These are phyloP conservation scores for Biston stratarius DNA, from an alignment of 2,888 invertebrate species.

Conservation along the genomic window DNA sequence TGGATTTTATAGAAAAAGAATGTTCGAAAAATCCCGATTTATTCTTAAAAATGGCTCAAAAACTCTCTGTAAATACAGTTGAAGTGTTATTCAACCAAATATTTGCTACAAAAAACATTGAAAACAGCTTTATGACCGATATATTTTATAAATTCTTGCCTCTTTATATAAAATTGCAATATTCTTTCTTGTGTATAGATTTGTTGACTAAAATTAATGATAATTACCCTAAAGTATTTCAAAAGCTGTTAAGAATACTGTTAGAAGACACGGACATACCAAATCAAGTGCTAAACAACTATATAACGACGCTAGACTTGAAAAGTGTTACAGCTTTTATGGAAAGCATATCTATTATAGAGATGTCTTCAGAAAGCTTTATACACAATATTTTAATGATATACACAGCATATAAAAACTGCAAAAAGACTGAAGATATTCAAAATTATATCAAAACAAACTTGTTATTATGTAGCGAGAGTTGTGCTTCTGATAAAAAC, in stretches of 20 bases:
- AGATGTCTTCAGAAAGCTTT: conserved; percentile 58
- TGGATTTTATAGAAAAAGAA: conserved; percentile 54
- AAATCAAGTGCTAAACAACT: conserved; percentile 60
- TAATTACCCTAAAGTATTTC: conserved; percentile 49
- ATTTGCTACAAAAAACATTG: conserved; percentile 44
- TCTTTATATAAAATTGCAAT: conserved; percentile 55
- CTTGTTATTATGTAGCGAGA: conserved; percentile 47
- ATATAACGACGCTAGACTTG: conserved; percentile 50
- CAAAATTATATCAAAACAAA: conserved; percentile 58
- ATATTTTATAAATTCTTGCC: conserved; percentile 59
- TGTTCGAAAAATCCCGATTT: conserved; percentile 52
- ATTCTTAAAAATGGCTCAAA: conserved; percentile 53
- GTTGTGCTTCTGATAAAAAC: conserved; percentile 57
- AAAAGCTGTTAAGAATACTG: conserved; percentile 52
- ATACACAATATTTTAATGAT: conserved; percentile 60
- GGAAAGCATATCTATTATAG: conserved; percentile 47
- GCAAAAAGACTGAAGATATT: conserved; percentile 54
- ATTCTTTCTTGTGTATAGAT: conserved; percentile 58
- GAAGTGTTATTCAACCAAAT: conserved; percentile 61
- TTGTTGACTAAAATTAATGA: conserved; percentile 58
- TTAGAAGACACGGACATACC: conserved; percentile 58
- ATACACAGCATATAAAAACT: conserved; percentile 62
- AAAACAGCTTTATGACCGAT: conserved; percentile 48
- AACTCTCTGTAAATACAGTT: conserved; percentile 48
- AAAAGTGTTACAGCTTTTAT: conserved; percentile 52